These are phyloP conservation scores for Orius laevigatus DNA, from an alignment of 1,140 invertebrate genomes.

Conservation along the genomic window DNA sequence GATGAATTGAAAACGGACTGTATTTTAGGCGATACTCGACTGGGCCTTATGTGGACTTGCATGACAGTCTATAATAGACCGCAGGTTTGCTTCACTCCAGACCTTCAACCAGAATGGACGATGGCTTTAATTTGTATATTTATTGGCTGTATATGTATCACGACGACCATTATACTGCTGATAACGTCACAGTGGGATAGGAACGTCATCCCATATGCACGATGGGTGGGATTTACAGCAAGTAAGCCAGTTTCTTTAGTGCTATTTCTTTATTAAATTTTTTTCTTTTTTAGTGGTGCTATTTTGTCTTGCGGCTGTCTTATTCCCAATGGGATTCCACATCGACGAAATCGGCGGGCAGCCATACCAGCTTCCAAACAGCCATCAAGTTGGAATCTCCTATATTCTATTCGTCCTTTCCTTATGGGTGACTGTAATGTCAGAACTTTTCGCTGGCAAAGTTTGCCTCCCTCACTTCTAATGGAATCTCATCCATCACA, in stretches of 20 bases:
- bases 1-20: neutral
- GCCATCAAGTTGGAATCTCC: constrained; percentile 87
- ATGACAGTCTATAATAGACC: constrained; percentile 79
- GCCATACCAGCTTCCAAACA: constrained; percentile 86
- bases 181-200: constrained; percentile 79
- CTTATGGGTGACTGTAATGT: constrained; percentile 90
- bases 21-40: constrained; percentile 58
- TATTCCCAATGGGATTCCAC: constrained; percentile 91
- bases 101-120: constrained; percentile 78
- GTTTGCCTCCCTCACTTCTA: constrained; percentile 90
- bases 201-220: constrained; percentile 76
- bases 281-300: constrained; percentile 72
- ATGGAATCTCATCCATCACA: too few relatives aligned
- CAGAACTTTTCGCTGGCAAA: constrained; percentile 93
- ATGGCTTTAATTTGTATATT: constrained; percentile 81
- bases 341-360: constrained; percentile 90
- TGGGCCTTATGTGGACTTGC: constrained; percentile 87
- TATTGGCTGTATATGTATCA: constrained; percentile 81
- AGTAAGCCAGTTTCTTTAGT: constrained; percentile 42
- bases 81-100: constrained; percentile 73
- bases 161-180: constrained; percentile 73
- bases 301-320: constrained; percentile 85
- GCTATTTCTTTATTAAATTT: constrained; percentile 2
- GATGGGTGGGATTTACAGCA: constrained; percentile 90
- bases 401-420: constrained; percentile 91